Conservation (phyloP, 2,888 invertebrate genomes). For the Leucania comma region DNA sequence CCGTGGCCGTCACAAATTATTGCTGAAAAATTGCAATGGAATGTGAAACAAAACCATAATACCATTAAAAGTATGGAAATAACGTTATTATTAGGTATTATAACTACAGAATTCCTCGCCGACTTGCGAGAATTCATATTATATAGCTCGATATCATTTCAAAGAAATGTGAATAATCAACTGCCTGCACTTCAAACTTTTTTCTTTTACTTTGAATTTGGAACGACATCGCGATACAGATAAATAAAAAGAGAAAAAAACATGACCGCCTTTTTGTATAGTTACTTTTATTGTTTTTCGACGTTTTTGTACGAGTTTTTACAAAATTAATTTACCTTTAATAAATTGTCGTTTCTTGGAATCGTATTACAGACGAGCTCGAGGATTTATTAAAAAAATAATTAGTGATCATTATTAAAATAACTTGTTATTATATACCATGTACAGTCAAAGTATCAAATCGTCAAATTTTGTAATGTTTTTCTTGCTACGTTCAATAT, state of each 20-base stretch:
- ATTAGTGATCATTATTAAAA: constrained; percentile 17
- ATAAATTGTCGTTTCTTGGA: constrained; percentile 54
- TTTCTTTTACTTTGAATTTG: constrained; percentile 50
- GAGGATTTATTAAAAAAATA: constrained; percentile 26
- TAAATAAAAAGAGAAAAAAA: constrained; percentile 29
- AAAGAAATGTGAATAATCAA: constrained; percentile 59
- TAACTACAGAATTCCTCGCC: constrained; percentile 40
- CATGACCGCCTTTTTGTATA: constrained; percentile 37
- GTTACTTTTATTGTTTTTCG: constrained; percentile 38
- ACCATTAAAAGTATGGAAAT: constrained; percentile 35
- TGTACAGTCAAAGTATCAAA: not conserved
- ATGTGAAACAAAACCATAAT: constrained; percentile 29
- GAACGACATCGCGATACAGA: constrained; percentile 43
- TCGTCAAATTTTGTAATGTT: not conserved
- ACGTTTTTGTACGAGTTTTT: constrained; percentile 42
- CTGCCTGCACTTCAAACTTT: constrained; percentile 29
- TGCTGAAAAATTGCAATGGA: constrained; percentile 46
- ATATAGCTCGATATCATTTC: constrained; percentile 48
- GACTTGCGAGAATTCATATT: constrained; percentile 51
- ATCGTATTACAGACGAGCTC: constrained; percentile 21
- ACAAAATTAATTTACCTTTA: constrained; percentile 30
- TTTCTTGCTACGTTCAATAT: not conserved
- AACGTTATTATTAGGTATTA: constrained; percentile 27
- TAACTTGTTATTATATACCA: not conserved
- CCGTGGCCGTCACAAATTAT: constrained; percentile 30